A percentile compares a stretch with the other conserved stretches of the same genome.
These are phyloP conservation scores for Cephus sareptanus DNA, from an alignment of 2,888 invertebrate species.

Conservation along the genomic window DNA sequence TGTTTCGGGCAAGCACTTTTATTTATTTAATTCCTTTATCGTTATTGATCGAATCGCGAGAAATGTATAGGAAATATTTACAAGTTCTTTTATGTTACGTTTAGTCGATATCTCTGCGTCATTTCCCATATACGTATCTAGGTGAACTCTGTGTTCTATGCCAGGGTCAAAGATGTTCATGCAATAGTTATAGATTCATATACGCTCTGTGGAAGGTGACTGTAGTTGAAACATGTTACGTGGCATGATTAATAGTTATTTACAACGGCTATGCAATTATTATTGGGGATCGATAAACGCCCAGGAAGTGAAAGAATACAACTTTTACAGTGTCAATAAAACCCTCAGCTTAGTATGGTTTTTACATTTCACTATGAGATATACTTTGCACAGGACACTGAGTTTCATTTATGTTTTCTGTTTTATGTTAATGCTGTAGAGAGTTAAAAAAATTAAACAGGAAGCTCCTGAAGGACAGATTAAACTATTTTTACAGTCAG, in stretches of 20 bases:
- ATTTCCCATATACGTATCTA: neutral
- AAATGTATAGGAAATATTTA: neutral
- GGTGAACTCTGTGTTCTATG: neutral
- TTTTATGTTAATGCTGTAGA: no score
- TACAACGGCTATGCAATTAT: neutral
- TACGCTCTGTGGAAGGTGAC: neutral
- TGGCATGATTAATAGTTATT: neutral
- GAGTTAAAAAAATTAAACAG: no score
- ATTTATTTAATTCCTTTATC: neutral
- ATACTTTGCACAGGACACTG: no score
- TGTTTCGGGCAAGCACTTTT: neutral
- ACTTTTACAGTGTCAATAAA: no score
- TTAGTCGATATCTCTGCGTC: neutral
- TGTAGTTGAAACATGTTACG: neutral
- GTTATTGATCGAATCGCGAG: neutral
- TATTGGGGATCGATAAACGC: neutral
- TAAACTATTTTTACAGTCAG: no score
- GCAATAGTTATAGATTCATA: neutral
- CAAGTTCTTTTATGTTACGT: neutral
- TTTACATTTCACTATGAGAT: no score
- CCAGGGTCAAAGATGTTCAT: neutral
- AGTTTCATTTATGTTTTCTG: no score
- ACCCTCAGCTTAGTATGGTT: no score
- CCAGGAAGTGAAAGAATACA: no score
- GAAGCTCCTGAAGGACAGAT: no score